Evolutionary conservation across 64 coral and sea anemone genomes (phyloP).

Genomic region (Montipora sp.): DNA sequence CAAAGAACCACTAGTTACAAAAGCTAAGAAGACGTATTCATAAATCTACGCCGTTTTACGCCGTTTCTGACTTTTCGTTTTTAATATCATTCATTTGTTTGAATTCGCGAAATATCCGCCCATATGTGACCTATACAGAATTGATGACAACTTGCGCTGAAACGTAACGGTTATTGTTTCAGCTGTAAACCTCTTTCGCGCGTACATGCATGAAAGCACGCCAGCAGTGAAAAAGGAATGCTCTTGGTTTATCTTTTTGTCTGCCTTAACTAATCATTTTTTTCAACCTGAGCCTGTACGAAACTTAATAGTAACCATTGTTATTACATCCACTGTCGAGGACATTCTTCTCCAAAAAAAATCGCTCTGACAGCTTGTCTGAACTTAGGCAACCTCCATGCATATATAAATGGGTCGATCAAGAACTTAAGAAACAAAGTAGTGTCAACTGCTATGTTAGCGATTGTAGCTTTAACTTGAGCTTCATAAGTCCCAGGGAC

Average conservation of each 20-base stretch:
- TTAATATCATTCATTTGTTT: too few species aligned
- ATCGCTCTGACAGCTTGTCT: conserved; percentile 37
- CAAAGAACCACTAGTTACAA: too few species aligned
- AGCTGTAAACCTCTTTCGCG: too few species aligned
- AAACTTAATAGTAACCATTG: conserved; percentile 6
- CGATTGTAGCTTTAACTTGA: conserved; percentile 43
- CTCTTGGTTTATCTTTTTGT: background rate
- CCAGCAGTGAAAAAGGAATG: too few species aligned
- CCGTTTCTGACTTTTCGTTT: too few species aligned
- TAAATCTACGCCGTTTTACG: too few species aligned
- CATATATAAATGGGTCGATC: conserved; percentile 83
- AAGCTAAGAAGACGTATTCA: too few species aligned
- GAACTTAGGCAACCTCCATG: conserved; percentile 66
- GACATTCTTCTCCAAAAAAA: conserved; percentile 20
- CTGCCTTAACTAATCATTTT: background rate
- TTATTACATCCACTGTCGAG: background rate
- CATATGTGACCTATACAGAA: too few species aligned
- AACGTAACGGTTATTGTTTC: too few species aligned
- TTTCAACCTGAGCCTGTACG: background rate
- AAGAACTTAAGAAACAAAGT: conserved; percentile 79
- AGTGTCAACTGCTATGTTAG: conserved; percentile 50
- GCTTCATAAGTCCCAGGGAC: conserved; percentile 17
- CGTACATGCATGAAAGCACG: too few species aligned
- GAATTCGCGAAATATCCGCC: too few species aligned
- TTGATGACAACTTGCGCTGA: too few species aligned